Evolutionary conservation across 2,888 invertebrate species (phyloP).

Genomic region (Melieria omissa): DNA sequence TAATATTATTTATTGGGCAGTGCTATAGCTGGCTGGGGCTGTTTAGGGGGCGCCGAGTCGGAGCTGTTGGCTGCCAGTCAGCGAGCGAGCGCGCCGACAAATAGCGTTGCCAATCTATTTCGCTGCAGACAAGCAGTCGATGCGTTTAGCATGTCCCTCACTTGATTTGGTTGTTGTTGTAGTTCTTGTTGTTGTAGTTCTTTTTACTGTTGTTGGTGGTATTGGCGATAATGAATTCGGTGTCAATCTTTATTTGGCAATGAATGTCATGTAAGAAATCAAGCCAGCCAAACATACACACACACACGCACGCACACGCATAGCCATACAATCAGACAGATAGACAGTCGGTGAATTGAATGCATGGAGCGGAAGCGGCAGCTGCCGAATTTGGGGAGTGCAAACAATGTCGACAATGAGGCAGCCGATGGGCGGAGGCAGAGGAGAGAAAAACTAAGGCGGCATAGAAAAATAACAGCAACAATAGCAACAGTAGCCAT

Average conservation of each 20-base stretch:
- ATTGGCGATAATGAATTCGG: slow-evolving; percentile 50
- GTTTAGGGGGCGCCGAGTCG: neutral
- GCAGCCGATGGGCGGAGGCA: no score
- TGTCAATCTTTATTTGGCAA: slow-evolving; percentile 55
- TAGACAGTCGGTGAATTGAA: no score
- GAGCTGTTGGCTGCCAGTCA: no score
- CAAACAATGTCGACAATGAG: no score
- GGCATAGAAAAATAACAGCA: no score
- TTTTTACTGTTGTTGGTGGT: slow-evolving; percentile 21
- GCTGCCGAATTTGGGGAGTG: no score
- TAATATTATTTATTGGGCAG: neutral
- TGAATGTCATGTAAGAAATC: slow-evolving; percentile 47
- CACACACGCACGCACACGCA: slow-evolving; percentile 22
- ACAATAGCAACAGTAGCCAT: no score
- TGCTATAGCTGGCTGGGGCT: neutral
- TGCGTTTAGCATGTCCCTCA: neutral
- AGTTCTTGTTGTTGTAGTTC: neutral
- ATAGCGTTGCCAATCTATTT: no score
- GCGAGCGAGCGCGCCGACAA: no score
- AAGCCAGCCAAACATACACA: slow-evolving; percentile 9
- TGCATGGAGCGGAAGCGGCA: no score
- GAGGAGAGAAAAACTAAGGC: no score
- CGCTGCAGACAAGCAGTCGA: no score
- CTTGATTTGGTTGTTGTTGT: neutral
- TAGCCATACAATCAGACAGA: neutral